phyloP scores from a whole-genome alignment of 2,797 vertebrate species.

The Meriones psammophilus region DNA sequence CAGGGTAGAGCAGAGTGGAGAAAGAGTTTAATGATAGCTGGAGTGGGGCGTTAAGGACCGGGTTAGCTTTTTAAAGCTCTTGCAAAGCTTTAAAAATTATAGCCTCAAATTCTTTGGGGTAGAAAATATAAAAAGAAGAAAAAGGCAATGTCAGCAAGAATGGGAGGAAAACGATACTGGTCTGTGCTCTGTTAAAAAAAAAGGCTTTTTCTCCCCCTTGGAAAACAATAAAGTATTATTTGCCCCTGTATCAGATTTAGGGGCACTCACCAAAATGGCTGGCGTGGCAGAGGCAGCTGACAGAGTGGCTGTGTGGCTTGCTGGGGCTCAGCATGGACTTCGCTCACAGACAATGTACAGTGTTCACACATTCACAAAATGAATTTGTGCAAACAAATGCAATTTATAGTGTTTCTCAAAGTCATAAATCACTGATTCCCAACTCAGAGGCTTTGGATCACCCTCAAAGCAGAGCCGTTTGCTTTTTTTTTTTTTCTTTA shows the following conservation, averaged over 20 bases:
- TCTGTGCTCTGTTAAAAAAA: constrained; percentile 45
- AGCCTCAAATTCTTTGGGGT: constrained; percentile 51
- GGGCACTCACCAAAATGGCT: constrained; percentile 68
- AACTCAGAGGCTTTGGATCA: constrained; percentile 30
- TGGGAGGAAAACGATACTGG: not conserved
- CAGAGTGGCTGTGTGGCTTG: not conserved
- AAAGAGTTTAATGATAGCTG: constrained; percentile 28
- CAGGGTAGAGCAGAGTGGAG: not conserved
- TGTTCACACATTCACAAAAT: constrained; percentile 75
- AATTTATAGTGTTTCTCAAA: constrained; percentile 57
- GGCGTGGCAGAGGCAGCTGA: constrained; percentile 47
- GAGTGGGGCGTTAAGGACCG: not conserved
- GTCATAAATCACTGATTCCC: constrained; percentile 58
- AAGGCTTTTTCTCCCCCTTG: constrained; percentile 22
- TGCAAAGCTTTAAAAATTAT: constrained; percentile 51
- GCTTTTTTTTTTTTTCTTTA: constrained; percentile 3
- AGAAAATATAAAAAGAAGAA: not conserved
- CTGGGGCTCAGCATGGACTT: constrained; percentile 46
- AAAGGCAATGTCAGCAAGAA: constrained; percentile 47
- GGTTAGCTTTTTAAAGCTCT: constrained; percentile 25
- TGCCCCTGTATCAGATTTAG: constrained; percentile 71
- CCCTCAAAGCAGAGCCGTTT: constrained; percentile 42
- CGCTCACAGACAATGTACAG: constrained; percentile 49
- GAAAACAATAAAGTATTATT: constrained; percentile 74
- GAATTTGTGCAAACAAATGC: constrained; percentile 23